Evolutionary conservation across 2,113 vertebrate species (phyloP), one percentile per base, ranked within the genome.

Genomic region (Dromas ardeola): DNA sequence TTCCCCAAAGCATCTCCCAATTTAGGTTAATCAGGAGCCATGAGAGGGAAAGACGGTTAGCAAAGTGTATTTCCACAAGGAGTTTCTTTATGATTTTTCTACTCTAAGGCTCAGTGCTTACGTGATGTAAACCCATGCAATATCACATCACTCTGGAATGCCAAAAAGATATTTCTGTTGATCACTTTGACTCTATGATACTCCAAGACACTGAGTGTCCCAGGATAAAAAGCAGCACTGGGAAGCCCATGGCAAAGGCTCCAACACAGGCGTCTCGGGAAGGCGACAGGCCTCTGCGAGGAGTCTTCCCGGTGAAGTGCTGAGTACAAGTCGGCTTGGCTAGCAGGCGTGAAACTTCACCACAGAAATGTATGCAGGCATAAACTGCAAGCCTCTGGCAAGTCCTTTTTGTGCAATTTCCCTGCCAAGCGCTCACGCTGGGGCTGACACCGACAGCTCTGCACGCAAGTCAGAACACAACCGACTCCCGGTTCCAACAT

Each of bases 381-480:
- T 56, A 80, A 93, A 66, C 22, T 83, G 38, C 62, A 90, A 79
- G 90, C 74, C 58, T 82, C 43, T 93, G 90, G 87, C 92, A 96
- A 86, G 58, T 61, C 8, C 43, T 45, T 93, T 85, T 80, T 56
- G 43, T 80, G 22, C 53, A 56, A 15, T 52, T 88, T 76, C 55
- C 63, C 52, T 58, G 90, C 81, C 78, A 94, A 90, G n/a, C 32
- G 67, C 50, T 91, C 65, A 30, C 13, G 8, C 73, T 50, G 81
- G 71, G 62, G 53, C 88, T 96, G 52, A 85, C 45, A 70, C 74
- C 10, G 9, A 67, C 45, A 62, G n/a, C 19, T 90, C 62, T 62
- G 69, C 80, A 45, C 3, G 0, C 61, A 94, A 92, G 77, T 95
- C 83, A 73, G 81, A 82, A 87, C 90, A 94, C 83, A 94, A 86